Percentiles rank a stretch among this genome's conserved stretches.
Conservation (phyloP, 2,113 vertebrate genomes). For the Myotis lucifugus region DNA sequence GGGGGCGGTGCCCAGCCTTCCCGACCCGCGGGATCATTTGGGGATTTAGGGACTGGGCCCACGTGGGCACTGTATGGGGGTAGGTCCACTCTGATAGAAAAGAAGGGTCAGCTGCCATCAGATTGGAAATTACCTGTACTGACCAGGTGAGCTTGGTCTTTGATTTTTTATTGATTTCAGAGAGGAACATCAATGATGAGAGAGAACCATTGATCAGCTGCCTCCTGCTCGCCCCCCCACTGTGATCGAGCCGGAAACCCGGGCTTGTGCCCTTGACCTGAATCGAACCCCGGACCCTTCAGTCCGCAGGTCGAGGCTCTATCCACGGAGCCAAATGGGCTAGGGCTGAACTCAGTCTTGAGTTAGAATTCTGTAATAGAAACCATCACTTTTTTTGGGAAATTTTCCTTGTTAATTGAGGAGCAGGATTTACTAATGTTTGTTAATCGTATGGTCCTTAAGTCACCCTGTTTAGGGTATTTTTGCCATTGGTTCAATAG, state of each 20-base stretch:
- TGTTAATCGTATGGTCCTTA: background rate
- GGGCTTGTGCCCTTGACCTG: too few relatives aligned
- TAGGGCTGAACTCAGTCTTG: background rate
- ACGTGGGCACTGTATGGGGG: accelerated
- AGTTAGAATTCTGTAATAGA: background rate
- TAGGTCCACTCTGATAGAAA: background rate
- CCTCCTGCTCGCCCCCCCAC: too few relatives aligned
- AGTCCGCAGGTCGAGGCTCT: too few relatives aligned
- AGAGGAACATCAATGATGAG: too few relatives aligned
- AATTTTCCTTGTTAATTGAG: background rate
- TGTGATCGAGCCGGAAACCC: too few relatives aligned
- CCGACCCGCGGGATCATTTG: background rate
- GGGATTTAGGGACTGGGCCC: background rate
- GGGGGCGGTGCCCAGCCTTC: background rate
- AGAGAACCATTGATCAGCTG: too few relatives aligned
- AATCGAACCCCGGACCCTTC: too few relatives aligned
- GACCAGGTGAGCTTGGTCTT: background rate
- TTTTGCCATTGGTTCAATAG: background rate
- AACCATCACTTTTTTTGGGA: background rate
- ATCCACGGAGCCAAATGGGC: too few relatives aligned
- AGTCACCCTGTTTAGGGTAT: background rate
- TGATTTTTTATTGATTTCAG: background rate
- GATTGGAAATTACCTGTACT: background rate
- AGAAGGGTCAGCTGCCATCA: background rate
- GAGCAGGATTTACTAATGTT: background rate